These are phyloP conservation scores for Drosophila prostipennis DNA, from an alignment of 2,888 invertebrate species.

Conservation along the genomic window DNA sequence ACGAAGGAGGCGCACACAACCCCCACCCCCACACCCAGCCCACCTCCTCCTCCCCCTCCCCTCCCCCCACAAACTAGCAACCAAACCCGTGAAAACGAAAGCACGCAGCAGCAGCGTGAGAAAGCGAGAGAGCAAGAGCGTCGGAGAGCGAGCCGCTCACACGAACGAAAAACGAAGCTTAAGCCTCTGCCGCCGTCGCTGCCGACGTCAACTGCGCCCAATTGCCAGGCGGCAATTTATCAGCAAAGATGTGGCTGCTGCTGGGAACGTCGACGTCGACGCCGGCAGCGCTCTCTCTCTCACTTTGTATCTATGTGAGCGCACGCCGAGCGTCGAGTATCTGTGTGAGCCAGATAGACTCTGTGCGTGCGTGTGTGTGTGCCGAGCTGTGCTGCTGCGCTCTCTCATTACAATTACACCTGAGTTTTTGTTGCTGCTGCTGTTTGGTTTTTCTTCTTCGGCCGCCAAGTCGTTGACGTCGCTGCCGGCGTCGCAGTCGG, in stretches of 20 bases:
- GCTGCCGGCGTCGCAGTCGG: constrained; percentile 55
- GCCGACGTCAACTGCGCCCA: constrained; percentile 54
- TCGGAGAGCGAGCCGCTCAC: background rate
- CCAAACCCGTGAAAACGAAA: constrained; percentile 45
- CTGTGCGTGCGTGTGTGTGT: constrained; percentile 39
- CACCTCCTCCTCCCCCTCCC: background rate
- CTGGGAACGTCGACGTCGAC: constrained; percentile 38
- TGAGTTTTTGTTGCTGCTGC: constrained; percentile 60
- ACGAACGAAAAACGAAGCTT: constrained; percentile 42
- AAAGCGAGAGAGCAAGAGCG: background rate
- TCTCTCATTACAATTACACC: constrained; percentile 79
- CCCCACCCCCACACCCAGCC: constrained; percentile 2
- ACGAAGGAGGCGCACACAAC: background rate
- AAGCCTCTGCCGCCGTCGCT: constrained; percentile 20
- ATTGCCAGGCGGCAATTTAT: constrained; percentile 78
- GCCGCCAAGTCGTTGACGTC: constrained; percentile 72
- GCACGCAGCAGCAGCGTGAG: constrained; percentile 29
- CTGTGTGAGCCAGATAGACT: constrained; percentile 55
- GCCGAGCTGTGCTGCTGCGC: constrained; percentile 64
- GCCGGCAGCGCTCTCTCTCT: constrained; percentile 28
- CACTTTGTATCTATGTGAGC: constrained; percentile 4
- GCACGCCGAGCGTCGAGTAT: constrained; percentile 37
- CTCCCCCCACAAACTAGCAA: constrained; percentile 20
- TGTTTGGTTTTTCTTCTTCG: constrained; percentile 72
- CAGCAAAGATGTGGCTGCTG: constrained; percentile 59